phyloP scores from a whole-genome alignment of 2,797 vertebrate genomes.

The Syngnathus acus region DNA sequence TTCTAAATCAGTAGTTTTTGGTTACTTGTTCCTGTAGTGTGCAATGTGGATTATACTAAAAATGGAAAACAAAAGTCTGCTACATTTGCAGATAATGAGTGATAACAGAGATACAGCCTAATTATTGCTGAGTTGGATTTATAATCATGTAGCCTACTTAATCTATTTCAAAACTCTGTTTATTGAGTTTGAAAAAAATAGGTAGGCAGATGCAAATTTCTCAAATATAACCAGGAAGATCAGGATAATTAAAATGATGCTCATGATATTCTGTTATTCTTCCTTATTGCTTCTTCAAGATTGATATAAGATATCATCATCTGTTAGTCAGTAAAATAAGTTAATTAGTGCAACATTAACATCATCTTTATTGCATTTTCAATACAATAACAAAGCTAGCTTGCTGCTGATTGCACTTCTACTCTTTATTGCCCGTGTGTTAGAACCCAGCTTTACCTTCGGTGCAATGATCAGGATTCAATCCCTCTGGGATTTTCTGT shows the following conservation, averaged over 20 bases:
- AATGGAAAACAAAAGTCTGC: too few relatives aligned
- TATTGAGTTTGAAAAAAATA: neutral
- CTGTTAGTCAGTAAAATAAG: neutral
- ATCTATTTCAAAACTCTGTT: neutral
- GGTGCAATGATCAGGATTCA: neutral
- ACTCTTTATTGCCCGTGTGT: neutral
- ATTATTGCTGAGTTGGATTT: neutral
- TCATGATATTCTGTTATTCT: neutral
- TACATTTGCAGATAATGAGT: neutral
- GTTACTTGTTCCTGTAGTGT: too few relatives aligned
- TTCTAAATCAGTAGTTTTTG: too few relatives aligned
- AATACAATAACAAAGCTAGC: neutral
- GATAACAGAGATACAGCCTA: neutral
- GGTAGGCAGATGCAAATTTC: neutral
- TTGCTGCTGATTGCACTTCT: neutral
- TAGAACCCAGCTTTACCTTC: neutral
- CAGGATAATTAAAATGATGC: neutral
- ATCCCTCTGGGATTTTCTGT: neutral
- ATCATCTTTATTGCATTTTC: neutral
- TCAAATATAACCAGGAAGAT: neutral
- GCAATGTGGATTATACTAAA: too few relatives aligned
- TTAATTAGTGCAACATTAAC: neutral
- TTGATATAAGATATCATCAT: too few relatives aligned
- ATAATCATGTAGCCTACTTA: neutral
- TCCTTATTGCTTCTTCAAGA: too few relatives aligned